Conservation (phyloP, 2,797 vertebrate genomes). For the Pempheris klunzingeri region DNA sequence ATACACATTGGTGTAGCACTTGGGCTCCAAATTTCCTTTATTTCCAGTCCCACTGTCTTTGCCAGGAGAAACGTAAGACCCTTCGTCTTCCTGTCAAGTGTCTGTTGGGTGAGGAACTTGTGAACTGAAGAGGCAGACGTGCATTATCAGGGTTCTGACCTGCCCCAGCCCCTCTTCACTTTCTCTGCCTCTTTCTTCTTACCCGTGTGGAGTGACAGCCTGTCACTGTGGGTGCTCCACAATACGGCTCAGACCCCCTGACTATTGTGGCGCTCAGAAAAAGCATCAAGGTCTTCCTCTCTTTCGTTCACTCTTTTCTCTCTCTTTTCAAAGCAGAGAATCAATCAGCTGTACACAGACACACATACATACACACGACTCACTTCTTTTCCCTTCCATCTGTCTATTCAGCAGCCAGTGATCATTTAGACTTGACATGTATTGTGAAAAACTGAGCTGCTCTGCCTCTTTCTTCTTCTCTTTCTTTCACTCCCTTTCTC, state of each 20-base stretch:
- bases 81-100: slow-evolving; percentile 55
- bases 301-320: slow-evolving; percentile 75
- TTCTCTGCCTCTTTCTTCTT: slow-evolving; percentile 59
- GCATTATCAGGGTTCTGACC: slow-evolving; percentile 67
- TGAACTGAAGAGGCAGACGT: slow-evolving; percentile 87
- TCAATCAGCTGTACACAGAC: slow-evolving; percentile 90
- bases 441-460: slow-evolving; percentile 96
- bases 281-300: slow-evolving; percentile 91
- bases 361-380: slow-evolving; percentile 70
- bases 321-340: slow-evolving; percentile 94
- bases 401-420: slow-evolving; percentile 94
- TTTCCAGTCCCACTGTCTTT: slow-evolving; percentile 19
- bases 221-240: slow-evolving; percentile 90
- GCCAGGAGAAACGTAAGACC: slow-evolving; percentile 7
- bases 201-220: slow-evolving; percentile 87
- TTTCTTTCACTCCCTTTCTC: slow-evolving; percentile 82
- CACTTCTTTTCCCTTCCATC: slow-evolving; percentile 86
- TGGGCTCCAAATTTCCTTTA: slow-evolving; percentile 14
- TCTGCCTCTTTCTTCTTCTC: slow-evolving; percentile 87
- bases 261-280: slow-evolving; percentile 92
- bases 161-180: slow-evolving; percentile 54
- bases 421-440: slow-evolving; percentile 99
- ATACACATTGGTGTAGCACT: not conserved
- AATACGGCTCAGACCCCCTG: slow-evolving; percentile 84
- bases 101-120: slow-evolving; percentile 59